Base-by-base conservation (phyloP, 2,113 vertebrate genomes). In the Bubo bubo region DNA sequence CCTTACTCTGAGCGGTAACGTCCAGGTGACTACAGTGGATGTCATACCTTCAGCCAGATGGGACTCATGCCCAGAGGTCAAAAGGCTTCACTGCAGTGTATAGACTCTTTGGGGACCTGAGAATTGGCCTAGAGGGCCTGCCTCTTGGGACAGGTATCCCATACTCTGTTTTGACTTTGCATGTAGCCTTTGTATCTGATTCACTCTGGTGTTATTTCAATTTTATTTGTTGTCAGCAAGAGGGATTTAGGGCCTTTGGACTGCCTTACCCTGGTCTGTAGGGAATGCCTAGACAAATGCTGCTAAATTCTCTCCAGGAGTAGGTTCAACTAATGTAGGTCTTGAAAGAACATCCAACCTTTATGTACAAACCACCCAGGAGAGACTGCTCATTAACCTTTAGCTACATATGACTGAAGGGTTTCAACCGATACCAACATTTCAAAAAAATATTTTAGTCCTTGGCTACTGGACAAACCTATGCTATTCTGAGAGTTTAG, bases 1-100 rank as follows among this genome's bases (percentile, higher is more conserved):
- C 22, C 79, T 81, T 32, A 21, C 22, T 26, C 27, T 22, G 32
- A 79, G 22, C 26, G 59, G 47, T 27, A 67, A 50, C 0, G 1
- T 63, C 50, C 45, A 0, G 0, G 27, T 50, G 52, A 49, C 45
- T 62, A 18, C 0, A 0, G 55, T 70, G 19, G 10, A 5, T 70
- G 32, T 55, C 0, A 0, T 32, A 32, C 28, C 58, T 68, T 26
- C 72, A 73, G 32, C 76, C 22, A 19, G 19, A 23, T 1, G 6
- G 45, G 19, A 62, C 16, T 12, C n/a, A 9, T 14, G 43, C 19
- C 17, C 23, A 59, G 43, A 71, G 26, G 43, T 39, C 24, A 34
- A 32, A 71, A 87, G 34, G 21, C n/a, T 88, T 41, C n/a, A 7
- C 5, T 70, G 28, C 12, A 35, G 23, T 2, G 6, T 9, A 24